Evolutionary conservation across 2,888 invertebrate genomes (phyloP), one percentile per base, ranked within the genome.

Genomic region (Belgica antarctica): DNA sequence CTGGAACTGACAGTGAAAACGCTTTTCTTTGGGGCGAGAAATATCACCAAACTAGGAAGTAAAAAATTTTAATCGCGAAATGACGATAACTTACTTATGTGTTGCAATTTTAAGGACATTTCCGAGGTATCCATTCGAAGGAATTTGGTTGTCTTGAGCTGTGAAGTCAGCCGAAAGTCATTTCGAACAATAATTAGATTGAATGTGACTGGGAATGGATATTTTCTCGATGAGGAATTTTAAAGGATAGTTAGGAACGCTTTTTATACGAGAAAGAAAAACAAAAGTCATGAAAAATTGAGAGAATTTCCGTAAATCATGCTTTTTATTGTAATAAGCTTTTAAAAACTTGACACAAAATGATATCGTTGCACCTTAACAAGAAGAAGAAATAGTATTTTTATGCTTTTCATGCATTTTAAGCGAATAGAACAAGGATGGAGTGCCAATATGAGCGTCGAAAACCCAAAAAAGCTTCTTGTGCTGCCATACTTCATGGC

Each of bases 191-290:
- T 41, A 41, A 41, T 41, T 41, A 41, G 41, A 2, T n/a, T n/a
- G n/a, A 5, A 41, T 41, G 41, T 41, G n/a, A n/a, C n/a, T 2
- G n/a, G 41, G n/a, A 41, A 41, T 15, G 12, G 41, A 3, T 15
- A 15, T n/a, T 41, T 41, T 15, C 19, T 52, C 10, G 31, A 15
- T 52, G 52, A 22, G 27, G 27, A 59, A 59, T 4, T 17, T 59
- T 27, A 57, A 28, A n/a, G n/a, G n/a, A 57, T 68, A 68, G 68
- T 68, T 68, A 68, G 68, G 68, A 52, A 57, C 24, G 57, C 57
- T 57, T 68, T 68, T 68, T 68, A 68, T 68, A 68, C 34, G 15
- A 27, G 63, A 41, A 63, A 41, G 15, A 22, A 63, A 63, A n/a
- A n/a, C n/a, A n/a, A 25, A 7, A 34, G 10, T n/a, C 22, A 59